These are phyloP conservation scores for Apamea anceps DNA, from an alignment of 2,888 invertebrate genomes.

Conservation along the genomic window DNA sequence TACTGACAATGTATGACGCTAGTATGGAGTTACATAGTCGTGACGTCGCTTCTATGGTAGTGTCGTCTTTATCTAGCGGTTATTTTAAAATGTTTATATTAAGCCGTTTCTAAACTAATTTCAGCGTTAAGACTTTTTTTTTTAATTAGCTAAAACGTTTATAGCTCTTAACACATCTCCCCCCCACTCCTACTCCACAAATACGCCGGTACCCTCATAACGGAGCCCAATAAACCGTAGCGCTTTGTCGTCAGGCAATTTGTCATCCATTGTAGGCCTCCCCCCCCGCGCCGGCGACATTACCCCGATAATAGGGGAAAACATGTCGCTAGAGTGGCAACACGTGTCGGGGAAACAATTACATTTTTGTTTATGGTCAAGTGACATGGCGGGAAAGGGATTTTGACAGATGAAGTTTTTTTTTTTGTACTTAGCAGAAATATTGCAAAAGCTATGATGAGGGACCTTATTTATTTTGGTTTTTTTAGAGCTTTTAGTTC, in stretches of 20 bases:
- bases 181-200: slow-evolving; percentile 72
- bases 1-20: background rate
- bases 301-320: slow-evolving; percentile 70
- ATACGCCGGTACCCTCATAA: slow-evolving; percentile 87
- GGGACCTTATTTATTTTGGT: background rate
- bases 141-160: background rate
- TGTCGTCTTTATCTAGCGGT: background rate
- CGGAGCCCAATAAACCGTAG: slow-evolving; percentile 87
- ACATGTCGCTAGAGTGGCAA: slow-evolving; percentile 83
- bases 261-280: slow-evolving; percentile 85
- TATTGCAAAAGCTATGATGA: background rate
- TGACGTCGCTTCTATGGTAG: background rate
- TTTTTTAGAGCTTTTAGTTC: background rate
- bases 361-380: slow-evolving; percentile 80
- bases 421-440: slow-evolving; percentile 16
- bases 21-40: background rate
- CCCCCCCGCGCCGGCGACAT: slow-evolving; percentile 58
- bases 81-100: background rate
- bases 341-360: slow-evolving; percentile 87
- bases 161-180: slow-evolving; percentile 29
- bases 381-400: slow-evolving; percentile 58
- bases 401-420: slow-evolving; percentile 44
- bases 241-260: slow-evolving; percentile 88
- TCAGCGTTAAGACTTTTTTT: background rate
- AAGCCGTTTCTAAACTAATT: background rate